Conservation (phyloP, 2,797 vertebrate species). For the Scolopax bukidnonensis region DNA sequence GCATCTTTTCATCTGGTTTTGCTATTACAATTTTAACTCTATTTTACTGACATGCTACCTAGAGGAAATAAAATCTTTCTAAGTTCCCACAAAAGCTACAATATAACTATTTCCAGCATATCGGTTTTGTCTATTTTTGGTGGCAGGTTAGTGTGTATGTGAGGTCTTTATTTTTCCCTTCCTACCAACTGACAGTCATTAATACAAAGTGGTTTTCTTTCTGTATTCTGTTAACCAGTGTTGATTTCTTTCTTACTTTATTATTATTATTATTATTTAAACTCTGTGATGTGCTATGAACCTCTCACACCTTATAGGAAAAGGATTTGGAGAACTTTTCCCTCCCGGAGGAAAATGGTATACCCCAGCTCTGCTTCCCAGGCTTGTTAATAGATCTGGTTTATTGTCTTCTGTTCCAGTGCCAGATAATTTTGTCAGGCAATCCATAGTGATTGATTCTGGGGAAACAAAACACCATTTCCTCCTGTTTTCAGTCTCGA, state of each 20-base stretch:
- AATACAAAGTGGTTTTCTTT: background rate
- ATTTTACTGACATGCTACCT: background rate
- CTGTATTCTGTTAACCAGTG: background rate
- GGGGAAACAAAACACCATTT: slow-evolving; percentile 55
- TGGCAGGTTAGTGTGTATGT: background rate
- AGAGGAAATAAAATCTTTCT: background rate
- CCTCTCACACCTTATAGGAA: background rate
- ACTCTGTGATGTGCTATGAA: background rate
- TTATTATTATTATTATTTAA: background rate
- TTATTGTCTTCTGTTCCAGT: slow-evolving; percentile 27
- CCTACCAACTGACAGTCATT: background rate
- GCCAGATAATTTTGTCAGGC: slow-evolving; percentile 55
- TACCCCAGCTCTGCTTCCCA: slow-evolving; percentile 21
- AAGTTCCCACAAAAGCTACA: background rate
- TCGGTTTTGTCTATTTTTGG: background rate
- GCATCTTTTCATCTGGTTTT: background rate
- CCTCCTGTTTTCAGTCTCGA: slow-evolving; percentile 49
- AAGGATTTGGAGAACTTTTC: background rate
- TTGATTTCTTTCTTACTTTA: background rate
- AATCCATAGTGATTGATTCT: slow-evolving; percentile 50
- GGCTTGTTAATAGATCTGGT: slow-evolving; percentile 16
- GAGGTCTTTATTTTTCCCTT: background rate
- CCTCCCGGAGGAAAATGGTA: background rate
- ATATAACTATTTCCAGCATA: background rate
- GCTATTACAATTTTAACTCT: background rate